These are phyloP conservation scores for Stictocephala bisonia DNA, from an alignment of 2,888 invertebrate genomes.

Conservation along the genomic window DNA sequence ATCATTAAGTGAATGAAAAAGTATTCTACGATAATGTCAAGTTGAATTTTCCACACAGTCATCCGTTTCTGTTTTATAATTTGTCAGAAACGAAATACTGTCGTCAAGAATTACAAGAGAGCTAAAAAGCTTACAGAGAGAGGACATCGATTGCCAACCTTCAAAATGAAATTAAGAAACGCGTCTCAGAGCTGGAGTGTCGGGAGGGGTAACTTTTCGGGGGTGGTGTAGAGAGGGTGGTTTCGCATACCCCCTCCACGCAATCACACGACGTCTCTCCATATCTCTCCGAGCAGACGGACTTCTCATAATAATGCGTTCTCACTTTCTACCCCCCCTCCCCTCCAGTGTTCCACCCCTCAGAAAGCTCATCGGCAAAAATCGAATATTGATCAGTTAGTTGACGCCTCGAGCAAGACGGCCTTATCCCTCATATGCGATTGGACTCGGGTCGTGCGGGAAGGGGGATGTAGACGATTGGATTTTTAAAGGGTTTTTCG, in stretches of 20 bases:
- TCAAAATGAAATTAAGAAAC: slow-evolving; percentile 43
- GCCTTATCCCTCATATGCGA: slow-evolving; percentile 50
- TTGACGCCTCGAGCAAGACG: slow-evolving; percentile 47
- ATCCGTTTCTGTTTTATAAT: too few species aligned
- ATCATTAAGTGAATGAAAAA: too few species aligned
- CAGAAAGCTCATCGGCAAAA: slow-evolving; percentile 47
- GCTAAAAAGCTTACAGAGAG: background rate
- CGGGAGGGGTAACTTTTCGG: background rate
- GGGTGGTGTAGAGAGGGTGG: background rate
- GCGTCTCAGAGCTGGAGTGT: slow-evolving; percentile 24
- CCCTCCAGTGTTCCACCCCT: background rate
- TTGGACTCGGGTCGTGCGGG: slow-evolving; percentile 20
- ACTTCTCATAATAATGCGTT: slow-evolving; percentile 46
- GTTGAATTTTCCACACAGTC: too few species aligned
- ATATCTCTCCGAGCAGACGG: slow-evolving; percentile 41
- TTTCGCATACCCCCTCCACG: background rate
- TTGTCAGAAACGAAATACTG: too few species aligned
- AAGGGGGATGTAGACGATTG: slow-evolving; percentile 43
- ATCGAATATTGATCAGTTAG: slow-evolving; percentile 52
- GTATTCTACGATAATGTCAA: too few species aligned
- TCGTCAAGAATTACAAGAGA: slow-evolving; percentile 3
- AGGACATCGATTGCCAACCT: slow-evolving; percentile 31
- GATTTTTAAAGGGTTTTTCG: slow-evolving; percentile 50
- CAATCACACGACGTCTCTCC: slow-evolving; percentile 21
- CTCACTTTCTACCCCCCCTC: slow-evolving; percentile 38